A percentile compares a stretch with the other conserved stretches of the same genome.
These are phyloP conservation scores for Bos taurus DNA, from an alignment of 2,113 vertebrate genomes.

Conservation along the genomic window DNA sequence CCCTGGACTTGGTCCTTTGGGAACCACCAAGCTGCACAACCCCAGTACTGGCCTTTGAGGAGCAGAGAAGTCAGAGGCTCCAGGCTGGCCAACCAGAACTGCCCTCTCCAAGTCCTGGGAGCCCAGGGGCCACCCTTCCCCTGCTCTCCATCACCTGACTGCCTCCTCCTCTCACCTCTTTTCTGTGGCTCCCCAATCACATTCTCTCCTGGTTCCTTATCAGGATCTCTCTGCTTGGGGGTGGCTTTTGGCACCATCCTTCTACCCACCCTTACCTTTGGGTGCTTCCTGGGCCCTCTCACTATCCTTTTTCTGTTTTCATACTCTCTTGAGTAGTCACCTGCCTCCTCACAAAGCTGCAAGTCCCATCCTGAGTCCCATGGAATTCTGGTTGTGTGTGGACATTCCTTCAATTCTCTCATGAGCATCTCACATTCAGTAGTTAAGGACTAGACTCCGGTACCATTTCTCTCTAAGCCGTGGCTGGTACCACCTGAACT, in stretches of 20 bases:
- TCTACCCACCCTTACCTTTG: background rate
- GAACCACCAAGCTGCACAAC: background rate
- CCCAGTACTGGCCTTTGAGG: background rate
- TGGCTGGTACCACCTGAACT: background rate
- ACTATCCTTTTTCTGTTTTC: background rate
- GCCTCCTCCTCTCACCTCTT: background rate
- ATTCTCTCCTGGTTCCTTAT: background rate
- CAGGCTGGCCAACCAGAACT: background rate
- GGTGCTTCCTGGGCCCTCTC: background rate
- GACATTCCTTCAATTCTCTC: background rate
- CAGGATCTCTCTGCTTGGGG: background rate
- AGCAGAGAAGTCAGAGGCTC: background rate
- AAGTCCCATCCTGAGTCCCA: background rate
- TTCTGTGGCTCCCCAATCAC: background rate
- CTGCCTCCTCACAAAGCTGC: background rate
- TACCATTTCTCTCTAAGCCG: background rate
- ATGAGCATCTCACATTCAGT: background rate
- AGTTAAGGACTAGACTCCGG: background rate
- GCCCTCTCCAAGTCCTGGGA: background rate
- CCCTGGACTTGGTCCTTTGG: background rate
- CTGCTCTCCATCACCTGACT: background rate
- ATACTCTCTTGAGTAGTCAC: background rate
- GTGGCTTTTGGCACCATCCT: background rate
- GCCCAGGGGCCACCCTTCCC: background rate
- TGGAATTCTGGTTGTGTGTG: background rate